phyloP scores from a whole-genome alignment of 2,888 invertebrate genomes.

The Scrobipalpa costella region DNA sequence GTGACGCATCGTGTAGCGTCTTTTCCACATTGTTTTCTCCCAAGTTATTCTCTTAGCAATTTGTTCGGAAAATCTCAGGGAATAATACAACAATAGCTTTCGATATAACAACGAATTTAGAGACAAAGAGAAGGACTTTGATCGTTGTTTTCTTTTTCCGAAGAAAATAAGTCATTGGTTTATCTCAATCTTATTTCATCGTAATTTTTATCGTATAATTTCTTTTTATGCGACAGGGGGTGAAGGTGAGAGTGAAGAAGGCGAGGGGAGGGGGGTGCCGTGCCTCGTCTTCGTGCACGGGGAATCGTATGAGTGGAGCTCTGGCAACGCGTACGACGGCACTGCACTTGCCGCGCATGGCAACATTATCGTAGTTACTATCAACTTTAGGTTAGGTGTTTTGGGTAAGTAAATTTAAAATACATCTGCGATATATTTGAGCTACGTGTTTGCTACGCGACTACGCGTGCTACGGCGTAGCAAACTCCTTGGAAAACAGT shows the following conservation, averaged over 20 bases:
- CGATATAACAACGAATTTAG: conserved; percentile 10
- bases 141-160: conserved; percentile 14
- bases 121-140: conserved; percentile 4
- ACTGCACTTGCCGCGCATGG: conserved; percentile 96
- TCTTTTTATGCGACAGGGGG: conserved; percentile 44
- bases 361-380: conserved; percentile 93
- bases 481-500: neutral
- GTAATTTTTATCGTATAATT: neutral
- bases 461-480: neutral
- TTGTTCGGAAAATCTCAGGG: neutral
- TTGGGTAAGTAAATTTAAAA: conserved; percentile 85
- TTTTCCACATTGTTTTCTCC: conserved; percentile 23
- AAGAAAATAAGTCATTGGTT: conserved; percentile 18
- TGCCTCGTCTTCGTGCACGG: conserved; percentile 96
- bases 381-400: conserved; percentile 94
- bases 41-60: neutral
- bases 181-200: conserved; percentile 22
- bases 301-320: conserved; percentile 98
- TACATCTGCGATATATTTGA: neutral
- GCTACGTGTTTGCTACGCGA: neutral
- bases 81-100: conserved; percentile 7
- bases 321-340: conserved; percentile 98
- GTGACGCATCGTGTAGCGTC: conserved; percentile 26
- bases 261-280: conserved; percentile 83
- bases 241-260: conserved; percentile 47